Conservation (phyloP, 1,140 invertebrate genomes). For the Eciton burchellii region DNA sequence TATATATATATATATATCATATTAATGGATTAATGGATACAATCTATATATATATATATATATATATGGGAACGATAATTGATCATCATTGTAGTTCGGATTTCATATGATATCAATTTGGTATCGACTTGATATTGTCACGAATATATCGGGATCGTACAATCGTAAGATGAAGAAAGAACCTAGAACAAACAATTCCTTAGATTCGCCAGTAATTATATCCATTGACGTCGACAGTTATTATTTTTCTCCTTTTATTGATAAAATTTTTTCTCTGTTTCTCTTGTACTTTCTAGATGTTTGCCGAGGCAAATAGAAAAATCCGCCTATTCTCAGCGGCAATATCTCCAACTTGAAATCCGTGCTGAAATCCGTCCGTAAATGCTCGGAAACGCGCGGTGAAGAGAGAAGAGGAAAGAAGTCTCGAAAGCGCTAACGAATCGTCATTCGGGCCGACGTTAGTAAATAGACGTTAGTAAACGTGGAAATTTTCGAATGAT, state of each 20-base stretch:
- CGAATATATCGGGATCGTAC: background rate
- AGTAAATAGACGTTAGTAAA: slow-evolving; percentile 17
- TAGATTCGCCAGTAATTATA: slow-evolving; percentile 20
- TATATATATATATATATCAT: no score
- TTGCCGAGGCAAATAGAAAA: background rate
- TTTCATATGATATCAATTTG: slow-evolving; percentile 8
- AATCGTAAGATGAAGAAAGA: background rate
- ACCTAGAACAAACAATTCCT: background rate
- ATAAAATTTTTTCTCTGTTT: background rate
- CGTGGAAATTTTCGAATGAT: slow-evolving; percentile 50
- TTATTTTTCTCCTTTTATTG: slow-evolving; percentile 45
- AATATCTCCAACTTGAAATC: background rate
- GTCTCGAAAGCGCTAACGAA: slow-evolving; percentile 47
- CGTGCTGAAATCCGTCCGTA: slow-evolving; percentile 12
- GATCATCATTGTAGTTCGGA: background rate
- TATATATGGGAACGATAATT: slow-evolving; percentile 29
- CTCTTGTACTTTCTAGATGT: background rate
- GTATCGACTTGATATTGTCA: no score
- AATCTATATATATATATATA: no score
- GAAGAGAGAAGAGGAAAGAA: background rate
- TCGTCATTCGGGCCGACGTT: background rate
- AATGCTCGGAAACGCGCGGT: background rate
- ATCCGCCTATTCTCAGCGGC: background rate
- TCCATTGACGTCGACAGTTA: slow-evolving; percentile 47
- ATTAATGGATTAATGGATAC: no score